A percentile compares a stretch with the other conserved stretches of the same genome.
These are phyloP conservation scores for Camelus bactrianus DNA, from an alignment of 2,113 vertebrate genomes.

Conservation along the genomic window DNA sequence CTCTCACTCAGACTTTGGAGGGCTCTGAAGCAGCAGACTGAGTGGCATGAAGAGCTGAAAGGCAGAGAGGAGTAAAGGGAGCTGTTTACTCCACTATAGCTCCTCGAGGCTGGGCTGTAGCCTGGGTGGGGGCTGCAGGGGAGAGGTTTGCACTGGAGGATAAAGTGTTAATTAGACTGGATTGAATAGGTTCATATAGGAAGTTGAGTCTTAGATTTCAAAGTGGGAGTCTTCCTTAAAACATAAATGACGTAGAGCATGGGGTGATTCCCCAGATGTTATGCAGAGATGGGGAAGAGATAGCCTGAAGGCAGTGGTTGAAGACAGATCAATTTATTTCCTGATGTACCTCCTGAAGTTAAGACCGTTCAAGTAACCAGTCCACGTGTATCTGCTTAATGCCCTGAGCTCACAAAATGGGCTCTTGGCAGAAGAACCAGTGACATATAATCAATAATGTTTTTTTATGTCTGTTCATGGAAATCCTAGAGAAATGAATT, in stretches of 20 bases:
- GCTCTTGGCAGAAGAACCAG: not conserved
- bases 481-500: not conserved
- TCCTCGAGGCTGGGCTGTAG: not conserved
- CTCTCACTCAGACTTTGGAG: not conserved
- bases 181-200: not conserved
- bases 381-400: not conserved
- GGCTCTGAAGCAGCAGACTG: not conserved
- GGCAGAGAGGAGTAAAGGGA: not conserved
- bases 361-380: not conserved
- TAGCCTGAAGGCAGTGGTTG: not conserved
- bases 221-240: not conserved
- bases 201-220: not conserved
- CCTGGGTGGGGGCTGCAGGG: not conserved
- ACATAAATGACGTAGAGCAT: not conserved
- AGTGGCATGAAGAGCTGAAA: not conserved
- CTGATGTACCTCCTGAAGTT: not conserved
- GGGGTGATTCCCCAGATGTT: not conserved
- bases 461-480: not conserved
- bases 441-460: not conserved
- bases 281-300: not conserved
- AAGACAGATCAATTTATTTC: not conserved
- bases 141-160: not conserved
- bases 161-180: not conserved
- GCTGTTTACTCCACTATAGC: accelerated
- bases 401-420: not conserved